Evolutionary conservation across 2,888 invertebrate species (phyloP).

Genomic region (Drosophila nigricruria): DNA sequence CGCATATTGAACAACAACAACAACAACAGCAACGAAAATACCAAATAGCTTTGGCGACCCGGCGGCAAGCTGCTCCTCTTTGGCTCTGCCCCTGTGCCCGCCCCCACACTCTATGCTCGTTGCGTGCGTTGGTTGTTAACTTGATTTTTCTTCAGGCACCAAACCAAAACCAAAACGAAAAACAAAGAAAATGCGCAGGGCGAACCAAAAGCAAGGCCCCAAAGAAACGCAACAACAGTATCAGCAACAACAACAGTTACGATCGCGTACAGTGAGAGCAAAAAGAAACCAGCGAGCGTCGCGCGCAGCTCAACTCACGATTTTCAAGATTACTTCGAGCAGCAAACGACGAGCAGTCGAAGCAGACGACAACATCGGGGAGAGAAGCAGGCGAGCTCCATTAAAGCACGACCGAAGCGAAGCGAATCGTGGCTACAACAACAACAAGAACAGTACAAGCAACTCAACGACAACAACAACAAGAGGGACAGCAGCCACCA

Average conservation of each 20-base stretch:
- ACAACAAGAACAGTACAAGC: slow-evolving; percentile 16
- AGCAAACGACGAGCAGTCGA: slow-evolving; percentile 28
- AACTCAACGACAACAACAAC: slow-evolving; percentile 2
- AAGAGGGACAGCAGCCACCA: slow-evolving; percentile 17
- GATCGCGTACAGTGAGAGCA: slow-evolving; percentile 40
- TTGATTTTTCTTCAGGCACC: slow-evolving; percentile 75
- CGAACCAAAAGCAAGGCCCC: slow-evolving; percentile 52
- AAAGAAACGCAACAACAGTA: slow-evolving; percentile 21
- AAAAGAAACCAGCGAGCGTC: slow-evolving; percentile 49
- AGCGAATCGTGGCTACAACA: slow-evolving; percentile 49
- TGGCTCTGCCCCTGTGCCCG: slow-evolving; percentile 12
- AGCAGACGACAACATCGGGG: slow-evolving; percentile 18
- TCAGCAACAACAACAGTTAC: slow-evolving; percentile 7
- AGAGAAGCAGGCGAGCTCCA: slow-evolving; percentile 49
- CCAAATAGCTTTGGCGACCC: slow-evolving; percentile 54
- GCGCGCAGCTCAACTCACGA: slow-evolving; percentile 74
- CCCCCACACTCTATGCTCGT: slow-evolving; percentile 42
- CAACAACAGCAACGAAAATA: not conserved
- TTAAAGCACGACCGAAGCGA: slow-evolving; percentile 72
- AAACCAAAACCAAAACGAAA: slow-evolving; percentile 52
- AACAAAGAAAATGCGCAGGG: slow-evolving; percentile 80
- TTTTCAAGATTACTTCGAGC: slow-evolving; percentile 74
- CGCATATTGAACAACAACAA: slow-evolving; percentile 44
- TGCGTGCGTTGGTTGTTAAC: slow-evolving; percentile 75
- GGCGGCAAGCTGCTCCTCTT: slow-evolving; percentile 51